Conservation (phyloP, 64 coral and sea anemone genomes). For the Pocillopora damicornis region DNA sequence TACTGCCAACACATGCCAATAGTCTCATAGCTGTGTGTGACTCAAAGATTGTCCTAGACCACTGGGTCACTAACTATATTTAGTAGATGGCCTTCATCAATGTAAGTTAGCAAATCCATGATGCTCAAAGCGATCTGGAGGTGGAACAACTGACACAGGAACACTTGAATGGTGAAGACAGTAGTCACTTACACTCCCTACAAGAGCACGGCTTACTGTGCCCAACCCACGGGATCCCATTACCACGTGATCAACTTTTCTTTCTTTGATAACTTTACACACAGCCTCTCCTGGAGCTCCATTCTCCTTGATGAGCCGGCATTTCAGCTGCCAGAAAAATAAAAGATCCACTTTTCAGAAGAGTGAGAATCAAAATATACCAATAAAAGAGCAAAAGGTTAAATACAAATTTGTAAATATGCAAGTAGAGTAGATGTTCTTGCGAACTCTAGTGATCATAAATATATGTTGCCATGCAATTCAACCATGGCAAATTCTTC, state of each 20-base stretch:
- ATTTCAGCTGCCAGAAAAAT: conserved; percentile 46
- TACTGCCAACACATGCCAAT: background rate
- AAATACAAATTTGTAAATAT: no score
- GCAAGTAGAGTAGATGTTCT: no score
- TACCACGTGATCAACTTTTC: conserved; percentile 69
- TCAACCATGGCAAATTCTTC: no score
- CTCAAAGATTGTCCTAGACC: background rate
- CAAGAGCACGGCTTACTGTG: conserved; percentile 69
- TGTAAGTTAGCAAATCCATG: conserved; percentile 49
- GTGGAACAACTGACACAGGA: conserved; percentile 78
- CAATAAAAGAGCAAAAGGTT: no score
- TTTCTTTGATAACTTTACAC: conserved; percentile 72
- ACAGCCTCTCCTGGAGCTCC: conserved; percentile 76
- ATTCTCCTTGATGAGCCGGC: conserved; percentile 57
- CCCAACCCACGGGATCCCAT: conserved; percentile 78
- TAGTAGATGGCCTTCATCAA: background rate
- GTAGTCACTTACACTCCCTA: conserved; percentile 88
- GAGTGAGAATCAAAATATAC: no score
- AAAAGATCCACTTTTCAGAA: background rate
- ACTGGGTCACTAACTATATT: background rate
- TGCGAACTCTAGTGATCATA: no score
- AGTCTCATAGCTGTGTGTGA: background rate
- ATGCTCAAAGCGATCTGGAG: conserved; percentile 44
- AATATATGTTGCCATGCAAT: no score
- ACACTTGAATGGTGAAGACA: conserved; percentile 65